Base-by-base conservation (phyloP, 2,113 vertebrate genomes). In the Pangasianodon hypophthalmus region DNA sequence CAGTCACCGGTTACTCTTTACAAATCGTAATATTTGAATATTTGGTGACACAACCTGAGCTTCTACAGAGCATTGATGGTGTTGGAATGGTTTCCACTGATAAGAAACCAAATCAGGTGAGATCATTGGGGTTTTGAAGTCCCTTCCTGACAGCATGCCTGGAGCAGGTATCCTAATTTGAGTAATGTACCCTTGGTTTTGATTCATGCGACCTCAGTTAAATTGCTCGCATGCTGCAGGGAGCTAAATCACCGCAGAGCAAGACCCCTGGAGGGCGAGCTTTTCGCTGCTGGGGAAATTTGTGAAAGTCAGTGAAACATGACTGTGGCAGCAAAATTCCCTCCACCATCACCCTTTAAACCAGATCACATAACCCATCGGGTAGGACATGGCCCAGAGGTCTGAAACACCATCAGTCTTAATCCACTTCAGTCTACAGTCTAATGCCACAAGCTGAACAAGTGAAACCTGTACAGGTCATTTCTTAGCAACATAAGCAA, bases 401-500 rank as follows among this genome's bases (percentile, higher is more conserved):
- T 58, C 81, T 83, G 52, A 37, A 83, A 58, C 52, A 58, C 81
- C 54, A 41, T 83, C 81, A 37, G 52, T 83, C 29, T 58, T 83
- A 58, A 83, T 83, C 32, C 54, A 58, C 32, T 83, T 83, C 54
- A 58, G n/a, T n/a, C 13, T 52, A 50, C 46, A n/a, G 13, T 58
- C 32, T 32, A 83, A 83, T 83, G 9, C 3, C 16, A 56, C n/a
- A 37, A 56, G 80, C 80, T 37, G 52, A 58, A 56, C 81, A 41
- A 21, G 52, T 58, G 21, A 37, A 83, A 37, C 32, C 16, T 11
- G 52, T 19, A 37, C 80, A 37, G 7, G 52, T 21, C 0, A 52
- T 80, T 82, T 82, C 46, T 8, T 52, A 10, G 8, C 26, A n/a
- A 3, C 16, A 2, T 29, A n/a, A 81, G 26, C 50, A 82, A 37